Evolutionary conservation across 2,797 vertebrate species (phyloP).

Genomic region (Tangara arthus): DNA sequence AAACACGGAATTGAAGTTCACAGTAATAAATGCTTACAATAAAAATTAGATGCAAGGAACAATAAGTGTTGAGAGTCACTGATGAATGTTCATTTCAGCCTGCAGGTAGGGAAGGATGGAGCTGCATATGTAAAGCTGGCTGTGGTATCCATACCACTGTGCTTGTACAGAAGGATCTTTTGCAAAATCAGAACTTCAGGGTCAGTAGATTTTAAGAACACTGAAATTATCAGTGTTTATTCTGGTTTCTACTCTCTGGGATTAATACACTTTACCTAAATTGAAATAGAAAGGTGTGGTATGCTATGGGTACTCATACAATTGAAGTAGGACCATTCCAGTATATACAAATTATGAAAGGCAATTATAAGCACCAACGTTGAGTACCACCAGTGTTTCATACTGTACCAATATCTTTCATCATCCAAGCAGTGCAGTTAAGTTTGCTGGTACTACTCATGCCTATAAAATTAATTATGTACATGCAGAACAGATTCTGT

Average conservation of each 20-base stretch:
- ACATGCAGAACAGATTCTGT: neutral
- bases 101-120: conserved; percentile 10
- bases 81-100: conserved; percentile 36
- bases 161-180: neutral
- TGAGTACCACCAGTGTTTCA: neutral
- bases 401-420: neutral
- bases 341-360: neutral
- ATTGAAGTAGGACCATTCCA: neutral
- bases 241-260: neutral
- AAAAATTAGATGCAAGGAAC: conserved; percentile 25
- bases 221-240: neutral
- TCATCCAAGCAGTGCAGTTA: neutral
- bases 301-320: neutral
- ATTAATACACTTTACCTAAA: neutral
- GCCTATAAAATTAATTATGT: neutral
- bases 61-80: conserved; percentile 35
- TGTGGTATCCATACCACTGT: neutral
- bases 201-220: neutral
- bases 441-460: neutral
- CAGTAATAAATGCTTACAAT: conserved; percentile 39
- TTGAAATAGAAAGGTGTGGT: neutral
- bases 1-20: conserved; percentile 45
- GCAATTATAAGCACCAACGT: neutral
- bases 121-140: neutral
- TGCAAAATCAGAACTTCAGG: neutral